Percentiles rank a stretch among this genome's conserved stretches.
These are phyloP conservation scores for Drosophila multiciliata DNA, from an alignment of 2,888 invertebrate species.

Conservation along the genomic window DNA sequence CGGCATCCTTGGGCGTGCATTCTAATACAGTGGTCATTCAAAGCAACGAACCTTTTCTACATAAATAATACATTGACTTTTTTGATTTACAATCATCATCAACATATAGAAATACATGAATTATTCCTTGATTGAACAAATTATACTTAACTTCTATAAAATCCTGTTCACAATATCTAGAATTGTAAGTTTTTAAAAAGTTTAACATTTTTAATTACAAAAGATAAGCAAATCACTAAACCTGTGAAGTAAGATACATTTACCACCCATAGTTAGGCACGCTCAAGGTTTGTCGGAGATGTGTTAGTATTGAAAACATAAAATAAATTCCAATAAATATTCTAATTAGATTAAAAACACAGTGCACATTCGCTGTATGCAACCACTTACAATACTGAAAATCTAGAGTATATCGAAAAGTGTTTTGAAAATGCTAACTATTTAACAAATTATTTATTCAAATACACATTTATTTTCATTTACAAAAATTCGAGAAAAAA, in stretches of 20 bases:
- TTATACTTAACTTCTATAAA: not conserved
- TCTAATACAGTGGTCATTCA: slow-evolving; percentile 29
- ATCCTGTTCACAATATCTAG: too few relatives aligned
- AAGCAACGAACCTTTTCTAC: not conserved
- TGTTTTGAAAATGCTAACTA: too few relatives aligned
- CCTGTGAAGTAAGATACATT: not conserved
- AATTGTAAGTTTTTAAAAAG: not conserved
- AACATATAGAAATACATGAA: not conserved
- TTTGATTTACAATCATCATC: not conserved
- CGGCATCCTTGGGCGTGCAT: slow-evolving; percentile 29
- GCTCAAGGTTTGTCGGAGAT: not conserved
- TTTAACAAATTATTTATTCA: too few relatives aligned
- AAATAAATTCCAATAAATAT: not conserved
- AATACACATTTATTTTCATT: too few relatives aligned
- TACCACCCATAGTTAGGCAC: not conserved
- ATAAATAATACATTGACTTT: not conserved
- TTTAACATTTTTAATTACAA: not conserved
- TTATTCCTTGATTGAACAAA: not conserved
- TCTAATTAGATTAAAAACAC: not conserved
- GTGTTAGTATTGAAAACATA: not conserved
- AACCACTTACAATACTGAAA: not conserved
- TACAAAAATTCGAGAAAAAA: too few relatives aligned
- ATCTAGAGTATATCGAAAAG: not conserved
- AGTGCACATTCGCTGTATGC: not conserved
- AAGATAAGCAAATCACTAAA: not conserved